Base-by-base conservation (phyloP, 2,113 vertebrate genomes). In the Noturus placidus region DNA sequence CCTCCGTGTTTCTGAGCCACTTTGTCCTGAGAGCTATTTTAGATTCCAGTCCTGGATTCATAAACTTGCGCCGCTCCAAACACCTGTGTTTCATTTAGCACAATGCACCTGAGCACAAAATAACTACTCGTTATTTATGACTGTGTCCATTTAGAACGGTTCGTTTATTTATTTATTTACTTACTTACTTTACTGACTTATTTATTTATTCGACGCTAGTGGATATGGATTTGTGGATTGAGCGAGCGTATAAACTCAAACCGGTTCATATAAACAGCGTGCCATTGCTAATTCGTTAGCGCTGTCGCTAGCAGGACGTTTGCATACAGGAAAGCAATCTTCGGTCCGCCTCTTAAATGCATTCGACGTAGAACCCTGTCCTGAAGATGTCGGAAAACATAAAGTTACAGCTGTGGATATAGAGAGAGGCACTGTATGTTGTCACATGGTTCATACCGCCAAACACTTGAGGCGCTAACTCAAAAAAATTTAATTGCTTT, bases 51-150 rank as follows among this genome's bases (percentile, higher is more conserved):
- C 83, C 80, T 86, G 89, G 90, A 86, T 89, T 91, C 90, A 91
- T 91, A 89, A 86, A 86, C 88, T 38, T 30, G 83, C 80, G 77
- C 89, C 87, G 91, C 92, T 91, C 90, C 86, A 91, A 91, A 89
- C 94, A 95, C 94, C 94, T 96, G 95, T 87, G 92, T 92, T 94
- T 92, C 93, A 95, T 95, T 94, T 93, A 93, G 89, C 87, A 90
- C 89, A 87, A 59, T 72, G 87, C 89, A 89, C 89, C 89, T 90
- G 89, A 89, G 89, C 87, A 61, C 54, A 83, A 69, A 83, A 88
- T 67, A 84, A 88, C 87, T 78, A 46, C 61, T 82, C 30, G 63
- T 90, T 69, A 90, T 90, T 88, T 90, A 90, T 90, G 87, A 79
- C 86, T 14, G 85, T 83, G 65, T 88, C 85, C 85, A 52, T 84